Conservation (phyloP, 2,113 vertebrate genomes). For the Cryptotis parvus region DNA sequence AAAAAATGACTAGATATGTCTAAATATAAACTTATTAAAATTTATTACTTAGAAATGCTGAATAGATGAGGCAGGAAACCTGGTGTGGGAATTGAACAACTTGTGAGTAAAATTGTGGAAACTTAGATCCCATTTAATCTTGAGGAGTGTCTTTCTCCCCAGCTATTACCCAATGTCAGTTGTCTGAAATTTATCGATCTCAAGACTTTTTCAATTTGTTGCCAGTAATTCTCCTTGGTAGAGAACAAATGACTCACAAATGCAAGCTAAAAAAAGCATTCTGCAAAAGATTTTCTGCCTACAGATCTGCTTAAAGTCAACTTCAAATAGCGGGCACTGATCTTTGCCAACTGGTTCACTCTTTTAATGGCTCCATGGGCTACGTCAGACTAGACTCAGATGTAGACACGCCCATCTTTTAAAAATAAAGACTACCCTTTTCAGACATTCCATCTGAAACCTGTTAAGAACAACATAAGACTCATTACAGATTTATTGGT, state of each 20-base stretch:
- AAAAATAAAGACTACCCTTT: constrained; percentile 37
- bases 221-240: constrained; percentile 57
- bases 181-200: constrained; percentile 59
- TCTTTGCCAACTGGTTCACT: constrained; percentile 41
- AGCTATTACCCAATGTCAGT: constrained; percentile 40
- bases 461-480: constrained; percentile 58
- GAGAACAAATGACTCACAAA: constrained; percentile 62
- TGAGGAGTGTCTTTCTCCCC: constrained; percentile 2
- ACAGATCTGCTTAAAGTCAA: constrained; percentile 18
- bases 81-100: constrained; percentile 41
- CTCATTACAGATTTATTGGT: constrained; percentile 68
- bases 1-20: background rate
- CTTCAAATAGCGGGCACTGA: constrained; percentile 47
- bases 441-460: constrained; percentile 68
- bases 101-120: constrained; percentile 57
- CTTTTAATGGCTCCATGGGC: constrained; percentile 18
- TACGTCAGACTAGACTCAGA: constrained; percentile 34
- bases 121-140: constrained; percentile 46
- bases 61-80: background rate
- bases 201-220: constrained; percentile 54
- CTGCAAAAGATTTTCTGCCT: constrained; percentile 63
- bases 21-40: constrained; percentile 44
- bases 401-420: background rate
- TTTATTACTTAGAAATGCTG: background rate
- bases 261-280: constrained; percentile 44